Conservation (phyloP, 2,113 vertebrate species). For the Sceloporus undulatus region DNA sequence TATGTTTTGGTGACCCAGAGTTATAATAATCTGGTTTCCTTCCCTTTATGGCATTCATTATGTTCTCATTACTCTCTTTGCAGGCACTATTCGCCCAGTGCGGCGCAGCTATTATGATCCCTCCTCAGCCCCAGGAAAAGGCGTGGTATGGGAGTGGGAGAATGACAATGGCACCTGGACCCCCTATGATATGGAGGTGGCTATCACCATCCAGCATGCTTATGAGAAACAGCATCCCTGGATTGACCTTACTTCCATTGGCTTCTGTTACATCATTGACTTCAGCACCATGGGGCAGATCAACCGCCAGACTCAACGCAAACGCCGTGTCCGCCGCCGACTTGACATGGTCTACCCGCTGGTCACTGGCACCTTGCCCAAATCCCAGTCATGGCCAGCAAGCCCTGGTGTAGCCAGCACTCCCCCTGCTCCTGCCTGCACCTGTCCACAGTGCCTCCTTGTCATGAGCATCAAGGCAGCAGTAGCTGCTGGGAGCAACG, state of each 20-base stretch:
- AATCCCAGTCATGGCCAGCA: conserved; percentile 81
- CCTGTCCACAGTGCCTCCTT: conserved; percentile 92
- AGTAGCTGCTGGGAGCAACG: conserved; percentile 17
- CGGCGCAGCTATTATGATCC: conserved; percentile 82
- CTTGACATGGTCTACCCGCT: conserved; percentile 86
- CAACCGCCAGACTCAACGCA: conserved; percentile 84
- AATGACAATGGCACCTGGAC: conserved; percentile 82
- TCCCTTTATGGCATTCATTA: background rate
- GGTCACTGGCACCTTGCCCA: conserved; percentile 81
- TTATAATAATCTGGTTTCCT: background rate
- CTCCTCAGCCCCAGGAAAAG: conserved; percentile 77
- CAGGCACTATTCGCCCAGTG: conserved; percentile 83
- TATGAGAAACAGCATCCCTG: conserved; percentile 83
- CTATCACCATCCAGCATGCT: conserved; percentile 82
- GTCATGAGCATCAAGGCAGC: conserved; percentile 88
- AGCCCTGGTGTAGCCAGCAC: conserved; percentile 55
- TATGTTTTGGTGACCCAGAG: background rate
- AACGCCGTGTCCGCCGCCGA: conserved; percentile 86
- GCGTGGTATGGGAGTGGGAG: conserved; percentile 85
- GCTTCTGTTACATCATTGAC: conserved; percentile 83
- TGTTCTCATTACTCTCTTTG: conserved; percentile 27
- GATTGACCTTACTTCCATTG: conserved; percentile 82
- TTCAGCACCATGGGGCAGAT: conserved; percentile 85
- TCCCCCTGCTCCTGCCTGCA: conserved; percentile 80
- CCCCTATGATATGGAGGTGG: conserved; percentile 81